Evolutionary conservation across 2,113 vertebrate species (phyloP).

Genomic region (Xiphias gladius): DNA sequence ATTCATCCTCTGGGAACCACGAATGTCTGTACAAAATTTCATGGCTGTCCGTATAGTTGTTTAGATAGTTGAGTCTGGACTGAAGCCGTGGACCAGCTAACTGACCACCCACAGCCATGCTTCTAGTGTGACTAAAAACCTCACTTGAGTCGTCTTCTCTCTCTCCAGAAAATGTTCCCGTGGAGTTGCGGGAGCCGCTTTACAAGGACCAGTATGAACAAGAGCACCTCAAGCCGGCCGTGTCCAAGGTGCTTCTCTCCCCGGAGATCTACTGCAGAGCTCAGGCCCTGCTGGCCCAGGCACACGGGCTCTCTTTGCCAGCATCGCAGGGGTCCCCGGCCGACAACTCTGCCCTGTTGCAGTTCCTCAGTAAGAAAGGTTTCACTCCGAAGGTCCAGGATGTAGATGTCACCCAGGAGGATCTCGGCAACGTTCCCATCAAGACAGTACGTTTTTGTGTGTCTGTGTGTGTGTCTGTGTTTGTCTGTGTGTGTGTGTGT

Average conservation of each 20-base stretch:
- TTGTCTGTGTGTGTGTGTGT: background rate
- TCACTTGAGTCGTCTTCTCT: background rate
- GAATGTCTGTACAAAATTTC: background rate
- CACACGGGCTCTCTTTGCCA: constrained; percentile 38
- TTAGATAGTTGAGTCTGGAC: too few species aligned
- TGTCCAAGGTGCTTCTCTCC: constrained; percentile 88
- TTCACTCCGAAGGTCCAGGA: constrained; percentile 83
- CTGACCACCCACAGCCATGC: too few species aligned
- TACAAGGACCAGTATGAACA: constrained; percentile 89
- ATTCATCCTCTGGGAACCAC: background rate
- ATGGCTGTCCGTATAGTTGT: background rate
- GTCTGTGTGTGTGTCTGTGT: background rate
- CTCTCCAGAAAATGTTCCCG: constrained; percentile 85
- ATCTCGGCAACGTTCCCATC: constrained; percentile 88
- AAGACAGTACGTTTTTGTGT: constrained; percentile 83
- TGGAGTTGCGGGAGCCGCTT: constrained; percentile 88
- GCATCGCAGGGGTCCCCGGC: constrained; percentile 62
- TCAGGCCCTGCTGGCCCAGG: constrained; percentile 81
- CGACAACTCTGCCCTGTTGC: constrained; percentile 84
- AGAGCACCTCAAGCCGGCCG: constrained; percentile 88
- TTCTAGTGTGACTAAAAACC: background rate
- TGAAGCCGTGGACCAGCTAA: background rate
- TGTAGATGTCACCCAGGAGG: constrained; percentile 82
- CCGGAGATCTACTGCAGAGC: constrained; percentile 89
- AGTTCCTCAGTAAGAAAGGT: constrained; percentile 84